Base-by-base conservation (phyloP, 1,140 invertebrate species). In the Saccostrea glomerata region DNA sequence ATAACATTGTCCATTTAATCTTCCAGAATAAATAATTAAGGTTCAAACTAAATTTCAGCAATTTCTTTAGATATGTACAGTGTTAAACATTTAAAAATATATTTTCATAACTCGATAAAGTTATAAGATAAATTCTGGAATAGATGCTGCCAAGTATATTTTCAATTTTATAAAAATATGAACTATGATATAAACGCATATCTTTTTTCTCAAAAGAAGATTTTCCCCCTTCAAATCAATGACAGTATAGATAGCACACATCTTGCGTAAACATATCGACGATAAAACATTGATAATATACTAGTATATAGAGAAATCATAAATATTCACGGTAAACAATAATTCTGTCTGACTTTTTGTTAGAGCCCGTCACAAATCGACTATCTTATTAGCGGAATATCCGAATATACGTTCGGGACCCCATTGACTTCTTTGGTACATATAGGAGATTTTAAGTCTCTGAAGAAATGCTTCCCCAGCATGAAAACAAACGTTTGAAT, bases 401-500 rank as follows among this genome's bases (percentile, higher is more conserved):
- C 15, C n/a, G 58, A 63, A 63, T 63, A 47, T 47, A 63, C 58
- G 58, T 63, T 63, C 17, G 70, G 70, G 70, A 77, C 70, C 13
- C 25, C 23, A 36, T 36, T 36, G 70, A 77, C 70, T 30, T 77
- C 70, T 36, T 77, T 25, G 2, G 70, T 77, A 15, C 30, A 77
- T 36, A 36, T 77, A 15, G 30, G 12, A 36, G 0, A 77, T 77
- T 77, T 25, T 15, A 30, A 77, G 60, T 30, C 15, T 15, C 70
- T 13, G 25, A 77, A 77, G 23, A 36, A 30, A 77, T 30, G 25
- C 25, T 30, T 63, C 13, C 70, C 11, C 70, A 36, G 70, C 70
- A 77, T 77, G 70, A 23, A 77, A 77, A 77, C 23, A 77, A 77
- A 36, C 13, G 70, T 77, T 77, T 36, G 30, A 13, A 77, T 30